Evolutionary conservation across 2,113 vertebrate genomes (phyloP), one percentile per base, ranked within the genome.

Genomic region (Meles meles): DNA sequence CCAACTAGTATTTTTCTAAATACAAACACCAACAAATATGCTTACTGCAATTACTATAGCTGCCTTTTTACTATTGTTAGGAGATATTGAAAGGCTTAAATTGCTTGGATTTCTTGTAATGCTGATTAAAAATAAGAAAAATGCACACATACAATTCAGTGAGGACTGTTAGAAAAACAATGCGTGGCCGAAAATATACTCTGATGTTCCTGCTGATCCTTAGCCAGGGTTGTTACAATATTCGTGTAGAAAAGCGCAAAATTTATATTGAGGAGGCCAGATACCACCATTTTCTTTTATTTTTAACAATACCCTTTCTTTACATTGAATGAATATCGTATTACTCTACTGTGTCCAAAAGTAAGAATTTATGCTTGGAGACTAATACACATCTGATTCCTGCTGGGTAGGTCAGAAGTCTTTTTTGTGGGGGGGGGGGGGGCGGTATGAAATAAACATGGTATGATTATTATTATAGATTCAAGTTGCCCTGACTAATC

Each of bases 1-100:
- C 74, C 96, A 97, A 96, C 87, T 93, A 95, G 82, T 97, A 96
- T 97, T 97, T 69, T 98, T 98, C 96, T 98, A 97, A 98, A 98
- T 97, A 96, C 94, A 98, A 97, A 98, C 97, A 74, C 27, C 82
- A 98, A 91, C 72, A 96, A 98, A 96, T 96, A 97, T 93, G 97
- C 87, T 93, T 85, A 65, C 63, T 97, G 96, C 88, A 98, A 85
- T 97, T 98, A 97, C 49, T 89, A 93, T 97, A 97, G 69, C 39
- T 95, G 42, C 82, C 20, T 87, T 98, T 96, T 97, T 93, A 85
- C 93, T 97, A 93, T 98, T 98, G 89, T 98, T 98, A 97, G 79
- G 80, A 91, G 95, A 95, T 95, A 97, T 25, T 97, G 90, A 98
- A 97, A 98, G 96, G 55, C 69, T 97, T 98, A 96, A 96, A 98